Evolutionary conservation across 2,888 invertebrate species (phyloP).

Genomic region (Acronicta leporina): DNA sequence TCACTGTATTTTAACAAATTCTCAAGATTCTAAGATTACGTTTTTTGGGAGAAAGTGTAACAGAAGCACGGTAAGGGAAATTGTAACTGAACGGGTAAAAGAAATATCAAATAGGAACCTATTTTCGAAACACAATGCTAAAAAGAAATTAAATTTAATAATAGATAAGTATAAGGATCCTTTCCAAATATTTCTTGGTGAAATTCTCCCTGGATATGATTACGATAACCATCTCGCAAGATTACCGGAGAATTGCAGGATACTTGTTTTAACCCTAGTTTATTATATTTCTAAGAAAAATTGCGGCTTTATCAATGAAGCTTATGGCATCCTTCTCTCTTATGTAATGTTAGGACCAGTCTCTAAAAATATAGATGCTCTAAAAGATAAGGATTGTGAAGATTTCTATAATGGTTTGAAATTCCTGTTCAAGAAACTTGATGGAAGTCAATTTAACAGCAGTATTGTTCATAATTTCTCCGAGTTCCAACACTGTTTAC

Average conservation of each 20-base stretch:
- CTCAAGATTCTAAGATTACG: conserved; percentile 33
- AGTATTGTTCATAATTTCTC: conserved; percentile 57
- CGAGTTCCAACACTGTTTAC: conserved; percentile 66
- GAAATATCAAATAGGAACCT: conserved; percentile 36
- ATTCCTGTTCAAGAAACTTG: conserved; percentile 34
- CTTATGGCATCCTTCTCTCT: conserved; percentile 56
- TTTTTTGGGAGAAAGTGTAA: conserved; percentile 38
- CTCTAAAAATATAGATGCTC: not conserved
- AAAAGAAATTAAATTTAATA: conserved; percentile 15
- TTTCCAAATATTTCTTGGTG: conserved; percentile 38
- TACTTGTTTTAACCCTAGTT: conserved; percentile 53
- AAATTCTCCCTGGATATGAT: conserved; percentile 29
- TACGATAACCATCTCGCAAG: not conserved
- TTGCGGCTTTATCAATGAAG: conserved; percentile 40
- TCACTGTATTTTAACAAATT: conserved; percentile 54
- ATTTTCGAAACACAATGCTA: conserved; percentile 29
- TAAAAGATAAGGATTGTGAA: conserved; percentile 6
- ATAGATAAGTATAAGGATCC: not conserved
- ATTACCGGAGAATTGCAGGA: conserved; percentile 12
- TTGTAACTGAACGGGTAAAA: conserved; percentile 19
- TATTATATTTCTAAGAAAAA: conserved; percentile 57
- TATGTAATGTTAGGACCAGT: conserved; percentile 45
- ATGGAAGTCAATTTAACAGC: conserved; percentile 11
- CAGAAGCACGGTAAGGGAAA: conserved; percentile 17
- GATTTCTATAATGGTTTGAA: conserved; percentile 30